These are phyloP conservation scores for Mantis religiosa DNA, from an alignment of 2,888 invertebrate genomes.

Conservation along the genomic window DNA sequence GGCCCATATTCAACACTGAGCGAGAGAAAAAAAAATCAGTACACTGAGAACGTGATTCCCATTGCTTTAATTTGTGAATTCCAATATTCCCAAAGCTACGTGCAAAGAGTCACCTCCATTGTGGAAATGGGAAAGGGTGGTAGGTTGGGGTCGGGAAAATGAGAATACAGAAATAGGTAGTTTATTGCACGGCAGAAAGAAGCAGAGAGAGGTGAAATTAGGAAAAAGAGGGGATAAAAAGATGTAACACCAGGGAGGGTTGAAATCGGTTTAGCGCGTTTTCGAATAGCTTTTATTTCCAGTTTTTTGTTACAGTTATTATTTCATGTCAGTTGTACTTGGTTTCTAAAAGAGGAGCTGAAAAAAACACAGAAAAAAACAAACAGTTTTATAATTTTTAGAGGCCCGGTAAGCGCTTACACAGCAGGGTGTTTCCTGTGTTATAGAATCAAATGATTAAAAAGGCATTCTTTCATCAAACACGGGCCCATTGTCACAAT, in stretches of 20 bases:
- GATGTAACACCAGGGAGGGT: background rate
- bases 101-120: background rate
- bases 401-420: background rate
- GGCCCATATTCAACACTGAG: background rate
- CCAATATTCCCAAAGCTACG: background rate
- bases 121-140: too few species aligned
- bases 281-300: background rate
- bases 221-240: background rate
- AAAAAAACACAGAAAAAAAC: too few species aligned
- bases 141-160: background rate
- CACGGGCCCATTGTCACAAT: too few species aligned
- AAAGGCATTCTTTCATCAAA: too few species aligned
- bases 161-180: background rate
- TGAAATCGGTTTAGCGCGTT: background rate
- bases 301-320: background rate
- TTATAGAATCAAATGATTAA: too few species aligned
- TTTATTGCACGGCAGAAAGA: background rate
- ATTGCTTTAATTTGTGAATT: slow-evolving; percentile 2
- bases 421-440: too few species aligned
- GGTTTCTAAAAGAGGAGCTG: background rate
- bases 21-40: background rate
- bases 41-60: background rate
- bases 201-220: background rate
- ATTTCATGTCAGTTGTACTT: background rate
- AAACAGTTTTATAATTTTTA: background rate